Evolutionary conservation across 2,797 vertebrate genomes (phyloP).

Genomic region (Heteromormyrus szaboi): DNA sequence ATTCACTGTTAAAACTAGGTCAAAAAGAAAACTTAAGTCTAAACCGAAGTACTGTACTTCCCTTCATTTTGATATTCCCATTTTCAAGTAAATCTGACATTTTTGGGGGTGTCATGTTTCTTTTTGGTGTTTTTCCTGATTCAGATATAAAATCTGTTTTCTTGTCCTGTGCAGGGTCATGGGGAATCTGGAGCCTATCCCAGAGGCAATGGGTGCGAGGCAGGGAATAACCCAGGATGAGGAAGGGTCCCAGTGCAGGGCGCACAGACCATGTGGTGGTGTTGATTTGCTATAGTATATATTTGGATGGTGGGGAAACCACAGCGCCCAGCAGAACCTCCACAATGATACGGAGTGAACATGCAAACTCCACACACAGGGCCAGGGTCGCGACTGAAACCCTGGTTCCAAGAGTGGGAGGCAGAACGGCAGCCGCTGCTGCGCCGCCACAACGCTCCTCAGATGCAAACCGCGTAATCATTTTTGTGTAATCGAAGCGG

Average conservation of each 20-base stretch:
- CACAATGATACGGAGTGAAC: not conserved
- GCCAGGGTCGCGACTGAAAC: not conserved
- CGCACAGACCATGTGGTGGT: not conserved
- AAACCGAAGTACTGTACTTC: not conserved
- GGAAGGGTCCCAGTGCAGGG: not conserved
- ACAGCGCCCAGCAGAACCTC: not conserved
- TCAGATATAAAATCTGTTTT: not conserved
- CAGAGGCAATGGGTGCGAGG: not conserved
- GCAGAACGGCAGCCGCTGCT: not conserved
- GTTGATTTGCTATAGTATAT: not conserved
- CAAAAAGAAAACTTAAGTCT: not conserved
- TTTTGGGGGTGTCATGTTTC: not conserved
- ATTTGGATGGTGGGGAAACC: not conserved
- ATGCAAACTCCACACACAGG: not conserved
- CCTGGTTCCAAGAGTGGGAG: not conserved
- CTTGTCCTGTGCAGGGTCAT: not conserved
- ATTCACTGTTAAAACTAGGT: not conserved
- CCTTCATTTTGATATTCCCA: not conserved
- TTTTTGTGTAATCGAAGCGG: not conserved
- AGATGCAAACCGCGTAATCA: not conserved
- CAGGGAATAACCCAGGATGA: not conserved
- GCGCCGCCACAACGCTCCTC: not conserved
- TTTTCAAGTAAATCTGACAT: not conserved
- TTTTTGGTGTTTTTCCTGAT: not conserved
- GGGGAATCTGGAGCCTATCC: not conserved